Evolutionary conservation across 2,113 vertebrate genomes (phyloP), one percentile per base, ranked within the genome.

Genomic region (Psilopogon haemacephalus): DNA sequence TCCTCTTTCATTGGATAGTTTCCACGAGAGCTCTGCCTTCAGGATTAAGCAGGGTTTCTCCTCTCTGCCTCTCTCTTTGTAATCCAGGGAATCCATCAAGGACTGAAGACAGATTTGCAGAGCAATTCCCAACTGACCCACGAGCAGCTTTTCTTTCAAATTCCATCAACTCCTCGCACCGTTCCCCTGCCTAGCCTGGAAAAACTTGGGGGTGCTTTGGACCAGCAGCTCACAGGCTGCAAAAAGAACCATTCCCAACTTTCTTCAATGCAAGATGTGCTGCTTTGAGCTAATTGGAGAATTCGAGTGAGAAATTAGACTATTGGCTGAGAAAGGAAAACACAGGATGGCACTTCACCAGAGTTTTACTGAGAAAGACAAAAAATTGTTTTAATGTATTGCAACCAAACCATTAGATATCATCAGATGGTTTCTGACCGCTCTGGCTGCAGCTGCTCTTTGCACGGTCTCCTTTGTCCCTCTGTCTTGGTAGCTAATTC

Each of bases 111-210:
- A 89, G 81, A 88, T 86, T 75, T 86, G 21, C 38, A 27, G 35
- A 87, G 92, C 91, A 81, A 93, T 89, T 90, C 94, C 68, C 82
- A 88, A 73, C 75, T 86, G 90, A 94, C 73, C 95, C 74, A 15
- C 82, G 58, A 90, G 62, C 71, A 95, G 92, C 86, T 97, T 91
- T 88, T 8, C 7, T 90, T 91, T 89, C 88, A 71, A 60, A 96
- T 97, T 93, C 94, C 92, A 56, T 55, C 50, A 62, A 17, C 35
- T 50, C 32, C 9, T 90, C 86, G 55, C 55, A 76, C 26, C 3
- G 23, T 55, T 82, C 37, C 35, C 58, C 63, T 63, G 71, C 40
- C 32, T 5, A 67, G 46, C 42, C 24, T 69, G 58, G 92, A 95
- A 96, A 96, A 84, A 13, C 37, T 64, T 71, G 54, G 55, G 55